Evolutionary conservation across 2,888 invertebrate species (phyloP).

Genomic region (Leptogaster cylindrica): DNA sequence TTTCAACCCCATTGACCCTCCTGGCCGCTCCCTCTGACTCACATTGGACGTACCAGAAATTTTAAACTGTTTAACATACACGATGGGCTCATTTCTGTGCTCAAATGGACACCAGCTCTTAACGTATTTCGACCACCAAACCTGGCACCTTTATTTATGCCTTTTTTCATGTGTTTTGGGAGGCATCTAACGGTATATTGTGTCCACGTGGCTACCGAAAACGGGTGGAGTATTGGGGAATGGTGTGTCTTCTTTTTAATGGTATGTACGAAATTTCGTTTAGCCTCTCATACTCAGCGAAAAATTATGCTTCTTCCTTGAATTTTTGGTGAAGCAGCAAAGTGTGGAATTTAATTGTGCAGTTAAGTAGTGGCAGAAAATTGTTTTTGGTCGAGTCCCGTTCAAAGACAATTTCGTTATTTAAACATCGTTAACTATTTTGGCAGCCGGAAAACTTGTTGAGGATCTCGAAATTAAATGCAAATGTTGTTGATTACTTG

Average conservation of each 20-base stretch:
- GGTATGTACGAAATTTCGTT: background rate
- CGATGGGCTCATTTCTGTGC: conserved; percentile 33
- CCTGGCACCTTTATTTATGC: conserved; percentile 35
- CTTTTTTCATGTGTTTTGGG: conserved; percentile 30
- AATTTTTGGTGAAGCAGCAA: conserved; percentile 21
- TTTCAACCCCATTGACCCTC: too few species aligned
- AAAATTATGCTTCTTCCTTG: conserved; percentile 15
- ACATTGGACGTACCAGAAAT: conserved; percentile 24
- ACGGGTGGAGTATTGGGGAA: background rate
- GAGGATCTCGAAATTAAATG: too few species aligned
- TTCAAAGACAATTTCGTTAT: too few species aligned
- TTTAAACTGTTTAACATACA: conserved; percentile 33
- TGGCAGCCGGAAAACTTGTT: too few species aligned
- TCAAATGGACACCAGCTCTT: conserved; percentile 34
- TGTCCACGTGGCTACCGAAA: background rate
- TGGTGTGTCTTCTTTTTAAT: conserved; percentile 11
- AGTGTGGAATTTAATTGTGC: conserved; percentile 32
- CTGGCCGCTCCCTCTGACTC: background rate
- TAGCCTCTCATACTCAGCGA: conserved; percentile 21
- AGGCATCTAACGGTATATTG: background rate
- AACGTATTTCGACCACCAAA: conserved; percentile 36
- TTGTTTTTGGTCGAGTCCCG: too few species aligned
- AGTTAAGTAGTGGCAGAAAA: conserved; percentile 14
- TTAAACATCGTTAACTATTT: too few species aligned
- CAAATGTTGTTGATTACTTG: too few species aligned